phyloP scores from a whole-genome alignment of 2,113 vertebrate species.

The Amphiprion percula region DNA sequence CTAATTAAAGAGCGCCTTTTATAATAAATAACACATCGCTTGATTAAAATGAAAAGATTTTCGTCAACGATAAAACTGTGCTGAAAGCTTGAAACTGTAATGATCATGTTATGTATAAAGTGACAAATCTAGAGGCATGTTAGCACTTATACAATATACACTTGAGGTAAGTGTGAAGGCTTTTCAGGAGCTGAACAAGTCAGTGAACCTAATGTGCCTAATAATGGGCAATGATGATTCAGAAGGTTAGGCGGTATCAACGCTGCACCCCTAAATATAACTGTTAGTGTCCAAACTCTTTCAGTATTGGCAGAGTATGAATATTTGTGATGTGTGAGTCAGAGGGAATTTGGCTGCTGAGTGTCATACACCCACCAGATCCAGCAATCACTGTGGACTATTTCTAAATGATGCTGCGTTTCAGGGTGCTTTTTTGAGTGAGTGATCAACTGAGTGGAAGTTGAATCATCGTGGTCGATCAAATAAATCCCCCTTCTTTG shows the following conservation, averaged over 20 bases:
- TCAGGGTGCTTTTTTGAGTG: slow-evolving; percentile 19
- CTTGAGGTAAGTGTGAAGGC: background rate
- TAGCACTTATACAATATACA: background rate
- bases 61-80: background rate
- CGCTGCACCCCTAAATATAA: slow-evolving; percentile 50
- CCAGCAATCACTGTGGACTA: slow-evolving; percentile 36
- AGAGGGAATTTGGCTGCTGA: slow-evolving; percentile 64
- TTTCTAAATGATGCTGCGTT: slow-evolving; percentile 50
- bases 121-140: background rate
- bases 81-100: background rate
- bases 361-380: slow-evolving; percentile 61
- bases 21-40: background rate
- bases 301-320: slow-evolving; percentile 42
- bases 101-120: background rate
- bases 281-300: slow-evolving; percentile 46
- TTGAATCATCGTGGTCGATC: slow-evolving; percentile 32
- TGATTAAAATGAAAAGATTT: background rate
- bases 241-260: slow-evolving; percentile 11
- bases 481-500: slow-evolving; percentile 9
- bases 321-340: slow-evolving; percentile 66
- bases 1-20: background rate
- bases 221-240: slow-evolving; percentile 38
- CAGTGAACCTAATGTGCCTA: slow-evolving; percentile 12
- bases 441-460: slow-evolving; percentile 36
- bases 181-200: slow-evolving; percentile 28